Percentiles rank a stretch among this genome's conserved stretches.
These are phyloP conservation scores for Salminus brasiliensis DNA, from an alignment of 2,113 vertebrate genomes.

Conservation along the genomic window DNA sequence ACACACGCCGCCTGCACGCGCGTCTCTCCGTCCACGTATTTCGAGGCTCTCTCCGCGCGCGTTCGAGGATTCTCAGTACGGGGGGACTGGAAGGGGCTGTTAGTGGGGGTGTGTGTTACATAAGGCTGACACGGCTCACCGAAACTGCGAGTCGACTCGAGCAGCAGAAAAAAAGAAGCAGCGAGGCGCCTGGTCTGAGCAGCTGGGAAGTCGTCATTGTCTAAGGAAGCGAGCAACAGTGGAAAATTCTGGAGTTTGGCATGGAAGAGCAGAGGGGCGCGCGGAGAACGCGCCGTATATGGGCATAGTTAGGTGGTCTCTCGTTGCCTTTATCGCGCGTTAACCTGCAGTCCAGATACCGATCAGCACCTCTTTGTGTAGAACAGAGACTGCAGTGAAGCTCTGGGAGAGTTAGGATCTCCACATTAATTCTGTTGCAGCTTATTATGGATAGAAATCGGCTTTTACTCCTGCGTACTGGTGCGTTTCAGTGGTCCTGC, in stretches of 20 bases:
- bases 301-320: background rate
- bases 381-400: too few species aligned
- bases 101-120: constrained; percentile 70
- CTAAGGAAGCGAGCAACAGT: constrained; percentile 4
- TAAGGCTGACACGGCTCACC: constrained; percentile 65
- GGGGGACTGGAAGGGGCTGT: constrained; percentile 24
- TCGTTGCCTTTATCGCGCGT: too few species aligned
- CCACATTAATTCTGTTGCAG: background rate
- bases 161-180: background rate
- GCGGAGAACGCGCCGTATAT: background rate
- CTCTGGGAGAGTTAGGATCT: background rate
- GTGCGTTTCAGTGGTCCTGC: background rate
- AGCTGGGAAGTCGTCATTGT: constrained; percentile 38
- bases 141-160: background rate
- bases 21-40: constrained; percentile 8
- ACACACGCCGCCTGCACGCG: constrained; percentile 3
- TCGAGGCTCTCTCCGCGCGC: background rate
- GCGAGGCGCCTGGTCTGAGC: background rate
- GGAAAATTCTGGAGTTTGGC: constrained; percentile 3
- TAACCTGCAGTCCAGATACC: background rate
- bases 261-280: background rate
- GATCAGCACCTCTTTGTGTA: background rate
- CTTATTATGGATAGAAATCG: background rate
- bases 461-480: background rate
- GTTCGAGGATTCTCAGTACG: constrained; percentile 12